A percentile compares a stretch with the other conserved stretches of the same genome.
These are phyloP conservation scores for Aurelia sp. DNA, from an alignment of 30 jellyfish, hydroid and myxozoan genomes.

Conservation along the genomic window DNA sequence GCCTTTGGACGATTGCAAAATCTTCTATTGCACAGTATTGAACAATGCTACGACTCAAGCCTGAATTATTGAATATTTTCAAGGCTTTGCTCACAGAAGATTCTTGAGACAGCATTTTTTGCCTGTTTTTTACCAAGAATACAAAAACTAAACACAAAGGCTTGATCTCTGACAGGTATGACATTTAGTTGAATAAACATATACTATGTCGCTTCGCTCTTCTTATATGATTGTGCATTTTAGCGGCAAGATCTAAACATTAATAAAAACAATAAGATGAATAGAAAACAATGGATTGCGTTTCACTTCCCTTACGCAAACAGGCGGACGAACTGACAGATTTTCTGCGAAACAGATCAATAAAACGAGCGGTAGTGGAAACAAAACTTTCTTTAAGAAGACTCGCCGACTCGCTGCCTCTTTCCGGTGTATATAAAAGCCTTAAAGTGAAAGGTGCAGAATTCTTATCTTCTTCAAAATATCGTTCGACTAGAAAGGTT, in stretches of 20 bases:
- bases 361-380: slow-evolving; percentile 65
- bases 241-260: slow-evolving; percentile 62
- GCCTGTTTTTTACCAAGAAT: too few relatives aligned
- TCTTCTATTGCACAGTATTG: too few relatives aligned
- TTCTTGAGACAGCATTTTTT: too few relatives aligned
- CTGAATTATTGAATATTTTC: too few relatives aligned
- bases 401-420: slow-evolving; percentile 77
- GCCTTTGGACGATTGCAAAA: too few relatives aligned
- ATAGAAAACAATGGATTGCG: slow-evolving; percentile 57
- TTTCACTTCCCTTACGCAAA: slow-evolving; percentile 72
- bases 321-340: slow-evolving; percentile 68
- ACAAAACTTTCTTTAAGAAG: slow-evolving; percentile 46
- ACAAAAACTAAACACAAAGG: too few relatives aligned
- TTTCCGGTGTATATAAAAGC: slow-evolving; percentile 69
- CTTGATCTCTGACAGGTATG: slow-evolving; percentile 3
- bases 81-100: too few relatives aligned
- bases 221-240: slow-evolving; percentile 45
- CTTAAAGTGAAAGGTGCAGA: slow-evolving; percentile 11
- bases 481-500: slow-evolving; percentile 1
- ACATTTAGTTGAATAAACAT: neutral
- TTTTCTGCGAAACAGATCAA: slow-evolving; percentile 59
- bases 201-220: slow-evolving; percentile 37
- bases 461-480: slow-evolving; percentile 7
- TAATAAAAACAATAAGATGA: slow-evolving; percentile 31
- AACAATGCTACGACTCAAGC: too few relatives aligned